Evolutionary conservation across 2,888 invertebrate species (phyloP).

Genomic region (Eupithecia abbreviata): DNA sequence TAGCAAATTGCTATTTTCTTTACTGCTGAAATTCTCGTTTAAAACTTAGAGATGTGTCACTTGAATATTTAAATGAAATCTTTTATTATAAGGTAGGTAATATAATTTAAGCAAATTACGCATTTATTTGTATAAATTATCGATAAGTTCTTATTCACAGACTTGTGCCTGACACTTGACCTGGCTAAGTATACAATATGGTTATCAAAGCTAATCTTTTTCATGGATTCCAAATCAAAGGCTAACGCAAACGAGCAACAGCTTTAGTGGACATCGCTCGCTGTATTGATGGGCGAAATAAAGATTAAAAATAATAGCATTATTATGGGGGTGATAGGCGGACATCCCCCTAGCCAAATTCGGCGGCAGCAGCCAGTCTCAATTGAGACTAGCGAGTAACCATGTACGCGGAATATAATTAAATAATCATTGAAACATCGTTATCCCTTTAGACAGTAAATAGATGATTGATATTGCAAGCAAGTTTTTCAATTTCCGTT

Average conservation of each 20-base stretch:
- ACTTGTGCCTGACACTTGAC: constrained; percentile 11
- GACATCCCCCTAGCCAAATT: background rate
- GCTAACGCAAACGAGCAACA: background rate
- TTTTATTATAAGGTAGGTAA: background rate
- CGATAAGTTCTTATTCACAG: constrained; percentile 8
- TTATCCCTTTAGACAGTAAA: background rate
- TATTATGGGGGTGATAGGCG: no score
- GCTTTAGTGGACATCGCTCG: background rate
- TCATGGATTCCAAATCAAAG: background rate
- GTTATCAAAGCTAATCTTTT: background rate
- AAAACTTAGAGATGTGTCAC: background rate
- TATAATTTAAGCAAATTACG: background rate
- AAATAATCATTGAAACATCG: background rate
- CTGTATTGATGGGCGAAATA: background rate
- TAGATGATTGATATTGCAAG: background rate
- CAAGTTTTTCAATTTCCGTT: background rate
- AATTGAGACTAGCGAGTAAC: background rate
- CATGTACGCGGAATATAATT: background rate
- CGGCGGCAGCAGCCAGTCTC: background rate
- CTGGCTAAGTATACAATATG: constrained; percentile 5
- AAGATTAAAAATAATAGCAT: background rate
- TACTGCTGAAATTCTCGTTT: background rate
- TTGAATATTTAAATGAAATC: background rate
- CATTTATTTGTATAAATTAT: constrained; percentile 13
- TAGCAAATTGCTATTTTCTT: constrained; percentile 3